These are phyloP conservation scores for Vireo griseus DNA, from an alignment of 2,797 vertebrate genomes.

Conservation along the genomic window DNA sequence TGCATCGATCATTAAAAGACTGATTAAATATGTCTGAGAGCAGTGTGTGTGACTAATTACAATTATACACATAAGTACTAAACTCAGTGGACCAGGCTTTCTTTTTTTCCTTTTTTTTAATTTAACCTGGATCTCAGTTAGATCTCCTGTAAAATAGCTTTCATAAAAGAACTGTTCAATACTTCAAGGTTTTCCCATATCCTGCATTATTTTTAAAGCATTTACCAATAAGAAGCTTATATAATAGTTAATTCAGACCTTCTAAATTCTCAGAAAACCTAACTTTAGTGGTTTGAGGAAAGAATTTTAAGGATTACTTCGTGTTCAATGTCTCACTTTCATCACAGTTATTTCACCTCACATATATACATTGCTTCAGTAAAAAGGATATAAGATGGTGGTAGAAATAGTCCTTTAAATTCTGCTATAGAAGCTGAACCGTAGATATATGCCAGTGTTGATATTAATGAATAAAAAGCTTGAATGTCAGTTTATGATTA, in stretches of 20 bases:
- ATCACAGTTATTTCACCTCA: background rate
- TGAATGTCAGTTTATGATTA: background rate
- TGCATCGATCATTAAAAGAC: background rate
- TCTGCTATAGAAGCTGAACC: background rate
- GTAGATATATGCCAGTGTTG: background rate
- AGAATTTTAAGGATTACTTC: background rate
- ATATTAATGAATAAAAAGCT: background rate
- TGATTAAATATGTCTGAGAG: background rate
- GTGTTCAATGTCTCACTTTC: background rate
- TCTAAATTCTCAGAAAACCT: accelerated
- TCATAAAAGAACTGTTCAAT: background rate
- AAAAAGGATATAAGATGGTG: background rate
- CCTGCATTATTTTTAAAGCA: background rate
- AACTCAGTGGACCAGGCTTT: background rate
- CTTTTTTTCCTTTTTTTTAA: background rate
- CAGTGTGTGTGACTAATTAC: background rate
- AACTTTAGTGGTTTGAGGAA: background rate
- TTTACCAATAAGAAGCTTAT: background rate
- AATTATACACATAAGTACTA: background rate
- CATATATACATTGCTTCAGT: background rate
- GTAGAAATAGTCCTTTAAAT: background rate
- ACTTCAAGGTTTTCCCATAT: background rate
- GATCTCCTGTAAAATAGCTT: background rate
- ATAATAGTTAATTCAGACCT: background rate
- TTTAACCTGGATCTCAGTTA: background rate